These are phyloP conservation scores for Napeogenes inachia DNA, from an alignment of 2,888 invertebrate species.

Conservation along the genomic window DNA sequence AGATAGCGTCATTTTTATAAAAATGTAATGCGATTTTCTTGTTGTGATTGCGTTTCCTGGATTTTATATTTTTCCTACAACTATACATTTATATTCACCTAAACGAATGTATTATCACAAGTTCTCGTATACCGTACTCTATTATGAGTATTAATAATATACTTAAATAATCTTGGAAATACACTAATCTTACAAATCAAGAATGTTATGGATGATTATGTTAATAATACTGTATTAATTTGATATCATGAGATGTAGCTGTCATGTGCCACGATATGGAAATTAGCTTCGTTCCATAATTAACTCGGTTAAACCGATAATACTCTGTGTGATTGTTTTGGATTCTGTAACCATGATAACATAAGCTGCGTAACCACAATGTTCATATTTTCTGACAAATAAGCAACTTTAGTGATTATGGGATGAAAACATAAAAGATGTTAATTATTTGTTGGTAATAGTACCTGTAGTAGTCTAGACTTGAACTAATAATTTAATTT, in stretches of 20 bases:
- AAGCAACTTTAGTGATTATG: background rate
- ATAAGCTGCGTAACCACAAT: conserved; percentile 1
- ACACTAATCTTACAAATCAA: too few relatives aligned
- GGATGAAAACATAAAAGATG: too few relatives aligned
- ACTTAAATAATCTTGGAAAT: too few relatives aligned
- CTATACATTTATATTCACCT: too few relatives aligned
- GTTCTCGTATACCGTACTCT: too few relatives aligned
- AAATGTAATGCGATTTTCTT: conserved; percentile 70
- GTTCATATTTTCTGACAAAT: background rate
- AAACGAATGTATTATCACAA: too few relatives aligned
- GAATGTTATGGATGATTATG: background rate
- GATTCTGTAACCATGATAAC: conserved; percentile 6
- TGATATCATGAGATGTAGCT: conserved; percentile 8
- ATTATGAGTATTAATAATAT: too few relatives aligned
- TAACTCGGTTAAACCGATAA: conserved; percentile 55
- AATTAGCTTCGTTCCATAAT: conserved; percentile 43
- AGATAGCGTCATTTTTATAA: conserved; percentile 75
- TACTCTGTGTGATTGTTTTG: conserved; percentile 27
- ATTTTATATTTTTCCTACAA: conserved; percentile 20
- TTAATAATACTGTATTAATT: background rate
- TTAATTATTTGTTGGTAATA: too few relatives aligned
- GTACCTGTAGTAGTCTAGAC: too few relatives aligned
- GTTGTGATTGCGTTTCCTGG: conserved; percentile 61
- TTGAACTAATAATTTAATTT: too few relatives aligned
- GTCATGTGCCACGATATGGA: conserved; percentile 9